Percentiles rank a stretch among this genome's conserved stretches.
These are phyloP conservation scores for Helostoma temminkii DNA, from an alignment of 2,797 vertebrate genomes.

Conservation along the genomic window DNA sequence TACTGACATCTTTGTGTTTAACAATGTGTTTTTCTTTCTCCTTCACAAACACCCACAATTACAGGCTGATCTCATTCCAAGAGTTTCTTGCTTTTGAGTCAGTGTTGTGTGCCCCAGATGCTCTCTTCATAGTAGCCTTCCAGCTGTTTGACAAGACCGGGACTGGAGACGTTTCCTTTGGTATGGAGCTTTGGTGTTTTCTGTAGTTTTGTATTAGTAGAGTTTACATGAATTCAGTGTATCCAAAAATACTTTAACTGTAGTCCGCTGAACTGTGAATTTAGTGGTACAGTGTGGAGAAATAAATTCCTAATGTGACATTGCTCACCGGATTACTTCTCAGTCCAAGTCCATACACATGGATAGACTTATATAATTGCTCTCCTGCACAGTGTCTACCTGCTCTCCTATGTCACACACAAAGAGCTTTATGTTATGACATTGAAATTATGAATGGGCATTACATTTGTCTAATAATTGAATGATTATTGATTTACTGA, in stretches of 20 bases:
- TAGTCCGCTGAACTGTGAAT: not conserved
- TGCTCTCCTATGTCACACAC: not conserved
- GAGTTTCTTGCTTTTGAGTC: constrained; percentile 99
- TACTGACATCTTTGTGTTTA: constrained; percentile 1
- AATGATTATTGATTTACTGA: not conserved
- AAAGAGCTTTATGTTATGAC: not conserved
- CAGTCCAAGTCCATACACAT: constrained; percentile 22
- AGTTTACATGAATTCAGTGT: not conserved
- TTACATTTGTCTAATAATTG: not conserved
- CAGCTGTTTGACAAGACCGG: constrained; percentile 98
- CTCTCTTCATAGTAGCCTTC: constrained; percentile 98
- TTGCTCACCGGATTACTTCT: constrained; percentile 62
- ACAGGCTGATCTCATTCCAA: constrained; percentile 97
- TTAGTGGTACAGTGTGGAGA: constrained; percentile 1
- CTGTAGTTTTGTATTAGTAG: not conserved
- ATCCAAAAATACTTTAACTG: not conserved
- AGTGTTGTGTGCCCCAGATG: constrained; percentile 95
- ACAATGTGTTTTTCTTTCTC: constrained; percentile 3
- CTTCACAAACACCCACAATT: not conserved
- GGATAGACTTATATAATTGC: too few species aligned
- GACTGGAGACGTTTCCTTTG: constrained; percentile 94
- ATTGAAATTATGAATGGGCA: not conserved
- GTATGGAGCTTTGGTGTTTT: constrained; percentile 79
- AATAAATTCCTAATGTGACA: constrained; percentile 41
- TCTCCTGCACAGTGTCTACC: not conserved